Evolutionary conservation across 2,113 vertebrate genomes (phyloP).

Genomic region (Pluvialis apricaria): DNA sequence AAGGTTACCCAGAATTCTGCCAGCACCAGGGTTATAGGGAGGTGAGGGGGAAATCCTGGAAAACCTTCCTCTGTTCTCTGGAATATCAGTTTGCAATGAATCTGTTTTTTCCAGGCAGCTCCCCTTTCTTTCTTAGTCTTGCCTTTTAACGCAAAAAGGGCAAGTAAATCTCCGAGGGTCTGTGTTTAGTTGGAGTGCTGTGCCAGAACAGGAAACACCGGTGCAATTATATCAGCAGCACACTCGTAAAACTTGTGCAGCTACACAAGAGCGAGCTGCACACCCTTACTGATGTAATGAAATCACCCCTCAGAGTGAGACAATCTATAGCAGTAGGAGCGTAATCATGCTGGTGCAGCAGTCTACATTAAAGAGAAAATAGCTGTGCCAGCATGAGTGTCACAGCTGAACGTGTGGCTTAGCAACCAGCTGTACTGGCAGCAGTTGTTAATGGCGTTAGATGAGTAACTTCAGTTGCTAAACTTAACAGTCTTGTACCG

Average conservation of each 20-base stretch:
- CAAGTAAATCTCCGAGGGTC: background rate
- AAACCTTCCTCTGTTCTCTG: background rate
- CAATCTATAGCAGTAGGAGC: background rate
- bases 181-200: background rate
- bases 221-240: background rate
- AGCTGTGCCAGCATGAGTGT: background rate
- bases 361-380: background rate
- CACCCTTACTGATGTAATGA: background rate
- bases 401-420: background rate
- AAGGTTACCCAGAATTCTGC: background rate
- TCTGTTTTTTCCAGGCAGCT: background rate
- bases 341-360: background rate
- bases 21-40: background rate
- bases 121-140: background rate
- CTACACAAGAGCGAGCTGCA: background rate
- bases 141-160: background rate
- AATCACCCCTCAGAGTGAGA: background rate
- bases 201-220: background rate
- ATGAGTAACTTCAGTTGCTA: background rate
- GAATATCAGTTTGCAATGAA: background rate
- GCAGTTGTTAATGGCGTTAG: background rate
- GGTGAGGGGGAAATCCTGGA: background rate
- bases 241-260: background rate
- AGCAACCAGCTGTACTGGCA: background rate
- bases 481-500: background rate